phyloP scores from a whole-genome alignment of 2,888 invertebrate species.

The Pteria penguin region DNA sequence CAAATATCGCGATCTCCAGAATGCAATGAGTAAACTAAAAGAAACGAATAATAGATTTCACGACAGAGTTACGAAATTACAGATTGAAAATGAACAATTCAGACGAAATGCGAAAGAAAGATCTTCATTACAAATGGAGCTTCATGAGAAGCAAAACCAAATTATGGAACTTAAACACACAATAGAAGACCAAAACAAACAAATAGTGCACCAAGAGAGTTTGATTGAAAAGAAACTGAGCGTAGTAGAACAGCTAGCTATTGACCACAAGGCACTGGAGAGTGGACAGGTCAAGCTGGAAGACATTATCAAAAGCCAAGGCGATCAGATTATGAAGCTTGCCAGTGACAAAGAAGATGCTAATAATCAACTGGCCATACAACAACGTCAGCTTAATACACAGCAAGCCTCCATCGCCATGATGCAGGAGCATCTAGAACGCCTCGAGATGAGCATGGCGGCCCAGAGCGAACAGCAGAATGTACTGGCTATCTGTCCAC shows the following conservation, averaged over 20 bases:
- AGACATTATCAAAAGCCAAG: slow-evolving; percentile 45
- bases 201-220: slow-evolving; percentile 53
- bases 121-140: slow-evolving; percentile 51
- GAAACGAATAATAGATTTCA: slow-evolving; percentile 63
- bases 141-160: slow-evolving; percentile 51
- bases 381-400: slow-evolving; percentile 59
- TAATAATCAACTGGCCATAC: slow-evolving; percentile 51
- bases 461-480: slow-evolving; percentile 35
- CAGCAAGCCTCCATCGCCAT: slow-evolving; percentile 59
- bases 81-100: slow-evolving; percentile 61
- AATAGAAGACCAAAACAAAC: slow-evolving; percentile 53
- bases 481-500: slow-evolving; percentile 20
- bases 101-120: slow-evolving; percentile 51
- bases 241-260: slow-evolving; percentile 57
- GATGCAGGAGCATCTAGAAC: slow-evolving; percentile 58
- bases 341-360: slow-evolving; percentile 54
- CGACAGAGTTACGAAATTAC: slow-evolving; percentile 61
- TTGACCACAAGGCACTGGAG: slow-evolving; percentile 50
- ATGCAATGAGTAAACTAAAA: slow-evolving; percentile 58
- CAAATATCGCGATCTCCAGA: slow-evolving; percentile 60
- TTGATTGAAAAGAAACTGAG: slow-evolving; percentile 52
- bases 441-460: slow-evolving; percentile 48
- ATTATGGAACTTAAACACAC: slow-evolving; percentile 48
- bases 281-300: slow-evolving; percentile 60
- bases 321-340: slow-evolving; percentile 52